These are phyloP conservation scores for Drosophila auraria DNA, from an alignment of 1,140 invertebrate genomes.

Conservation along the genomic window DNA sequence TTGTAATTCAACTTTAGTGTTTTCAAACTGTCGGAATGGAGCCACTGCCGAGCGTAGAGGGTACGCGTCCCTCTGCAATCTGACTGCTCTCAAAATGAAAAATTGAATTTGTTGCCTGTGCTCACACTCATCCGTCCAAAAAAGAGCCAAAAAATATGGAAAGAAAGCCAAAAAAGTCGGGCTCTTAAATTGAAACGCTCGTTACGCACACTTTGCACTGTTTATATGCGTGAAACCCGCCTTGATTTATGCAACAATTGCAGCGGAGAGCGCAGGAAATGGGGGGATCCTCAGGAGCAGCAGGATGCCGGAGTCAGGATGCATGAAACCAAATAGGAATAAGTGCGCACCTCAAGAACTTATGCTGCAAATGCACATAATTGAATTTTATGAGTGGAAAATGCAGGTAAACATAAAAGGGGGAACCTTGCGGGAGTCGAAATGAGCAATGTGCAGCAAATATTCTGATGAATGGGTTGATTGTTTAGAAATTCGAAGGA, in stretches of 20 bases:
- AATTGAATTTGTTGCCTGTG: slow-evolving; percentile 51
- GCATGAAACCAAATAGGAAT: slow-evolving; percentile 59
- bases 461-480: neutral
- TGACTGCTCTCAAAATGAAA: slow-evolving; percentile 61
- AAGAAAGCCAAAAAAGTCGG: slow-evolving; percentile 30
- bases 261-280: slow-evolving; percentile 1
- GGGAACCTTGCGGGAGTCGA: neutral
- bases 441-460: neutral
- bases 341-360: slow-evolving; percentile 48
- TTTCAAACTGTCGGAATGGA: slow-evolving; percentile 51
- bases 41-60: slow-evolving; percentile 1
- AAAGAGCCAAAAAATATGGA: neutral
- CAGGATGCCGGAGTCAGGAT: slow-evolving; percentile 4
- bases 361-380: slow-evolving; percentile 52
- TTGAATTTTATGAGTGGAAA: slow-evolving; percentile 50
- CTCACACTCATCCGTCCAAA: slow-evolving; percentile 12
- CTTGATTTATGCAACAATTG: slow-evolving; percentile 69
- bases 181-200: slow-evolving; percentile 59
- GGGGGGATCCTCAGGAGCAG: slow-evolving; percentile 4
- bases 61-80: slow-evolving; percentile 35
- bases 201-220: slow-evolving; percentile 64
- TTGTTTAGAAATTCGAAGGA: no score
- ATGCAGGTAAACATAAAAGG: slow-evolving; percentile 16
- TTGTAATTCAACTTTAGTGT: slow-evolving; percentile 58
- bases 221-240: slow-evolving; percentile 49